Conservation (phyloP, 1,140 invertebrate species). For the Leptinotarsa defecta region DNA sequence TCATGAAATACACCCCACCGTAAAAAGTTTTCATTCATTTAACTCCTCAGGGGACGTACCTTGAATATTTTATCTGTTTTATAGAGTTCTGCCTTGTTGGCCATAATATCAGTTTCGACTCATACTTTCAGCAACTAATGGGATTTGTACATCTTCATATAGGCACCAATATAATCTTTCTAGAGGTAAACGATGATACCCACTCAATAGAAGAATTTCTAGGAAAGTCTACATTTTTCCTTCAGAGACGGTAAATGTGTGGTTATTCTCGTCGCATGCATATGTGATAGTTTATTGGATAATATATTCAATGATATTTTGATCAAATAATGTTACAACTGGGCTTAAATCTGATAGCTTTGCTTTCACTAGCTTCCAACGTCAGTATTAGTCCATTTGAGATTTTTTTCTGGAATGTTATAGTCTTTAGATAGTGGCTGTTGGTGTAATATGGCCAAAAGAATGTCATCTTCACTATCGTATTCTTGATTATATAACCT, state of each 20-base stretch:
- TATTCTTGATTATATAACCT: conserved; percentile 5
- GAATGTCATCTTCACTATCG: not conserved
- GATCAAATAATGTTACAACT: not conserved
- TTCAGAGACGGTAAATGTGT: no score
- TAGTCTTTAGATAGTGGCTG: not conserved
- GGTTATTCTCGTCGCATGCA: not conserved
- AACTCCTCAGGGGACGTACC: not conserved
- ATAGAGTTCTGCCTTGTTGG: no score
- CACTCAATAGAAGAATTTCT: no score
- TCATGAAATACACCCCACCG: not conserved
- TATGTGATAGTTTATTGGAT: not conserved
- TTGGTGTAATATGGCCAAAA: not conserved
- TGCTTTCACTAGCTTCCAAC: not conserved
- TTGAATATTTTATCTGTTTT: no score
- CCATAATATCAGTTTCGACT: no score
- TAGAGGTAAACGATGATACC: no score
- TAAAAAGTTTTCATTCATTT: not conserved
- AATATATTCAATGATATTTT: not conserved
- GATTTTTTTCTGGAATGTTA: not conserved
- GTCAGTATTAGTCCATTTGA: not conserved
- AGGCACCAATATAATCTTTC: no score
- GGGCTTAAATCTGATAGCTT: not conserved
- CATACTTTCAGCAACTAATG: no score
- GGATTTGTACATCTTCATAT: no score
- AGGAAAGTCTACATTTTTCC: no score